phyloP scores from a whole-genome alignment of 2,113 vertebrate species.

The Amia ocellicauda region DNA sequence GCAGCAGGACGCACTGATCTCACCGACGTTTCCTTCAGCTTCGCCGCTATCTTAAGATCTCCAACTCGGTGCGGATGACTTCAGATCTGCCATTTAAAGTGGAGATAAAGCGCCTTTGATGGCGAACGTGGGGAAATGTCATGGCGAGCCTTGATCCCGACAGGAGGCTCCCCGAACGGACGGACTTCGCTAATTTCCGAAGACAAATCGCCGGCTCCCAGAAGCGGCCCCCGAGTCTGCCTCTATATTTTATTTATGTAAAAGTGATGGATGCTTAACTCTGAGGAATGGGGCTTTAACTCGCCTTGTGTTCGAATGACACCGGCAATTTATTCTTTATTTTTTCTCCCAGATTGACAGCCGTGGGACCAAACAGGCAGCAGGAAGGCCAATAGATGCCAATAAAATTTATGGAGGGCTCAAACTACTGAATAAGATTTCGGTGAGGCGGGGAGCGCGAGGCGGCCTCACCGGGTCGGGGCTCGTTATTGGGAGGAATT shows the following conservation, averaged over 20 bases:
- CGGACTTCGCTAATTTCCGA: slow-evolving; percentile 17
- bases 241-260: slow-evolving; percentile 19
- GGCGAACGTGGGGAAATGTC: slow-evolving; percentile 16
- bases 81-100: slow-evolving; percentile 16
- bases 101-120: slow-evolving; percentile 17
- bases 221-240: neutral
- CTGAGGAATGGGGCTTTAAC: slow-evolving; percentile 7
- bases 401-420: slow-evolving; percentile 16
- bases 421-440: slow-evolving; percentile 1
- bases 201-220: slow-evolving; percentile 20
- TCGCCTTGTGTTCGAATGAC: neutral
- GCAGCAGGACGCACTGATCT: too few relatives aligned
- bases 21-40: too few relatives aligned
- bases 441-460: neutral
- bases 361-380: slow-evolving; percentile 4
- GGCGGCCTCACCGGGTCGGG: neutral
- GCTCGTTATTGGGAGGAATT: neutral
- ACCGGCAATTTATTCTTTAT: too few relatives aligned
- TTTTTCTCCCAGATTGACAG: slow-evolving; percentile 16
- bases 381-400: slow-evolving; percentile 18
- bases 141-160: neutral
- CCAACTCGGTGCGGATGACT: slow-evolving; percentile 4
- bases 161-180: slow-evolving; percentile 17
- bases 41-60: too few relatives aligned
- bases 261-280: slow-evolving; percentile 20